Percentiles rank a stretch among this genome's conserved stretches.
Evolutionary conservation across 1,140 invertebrate species (phyloP).

Genomic region (Panulirus ornatus): DNA sequence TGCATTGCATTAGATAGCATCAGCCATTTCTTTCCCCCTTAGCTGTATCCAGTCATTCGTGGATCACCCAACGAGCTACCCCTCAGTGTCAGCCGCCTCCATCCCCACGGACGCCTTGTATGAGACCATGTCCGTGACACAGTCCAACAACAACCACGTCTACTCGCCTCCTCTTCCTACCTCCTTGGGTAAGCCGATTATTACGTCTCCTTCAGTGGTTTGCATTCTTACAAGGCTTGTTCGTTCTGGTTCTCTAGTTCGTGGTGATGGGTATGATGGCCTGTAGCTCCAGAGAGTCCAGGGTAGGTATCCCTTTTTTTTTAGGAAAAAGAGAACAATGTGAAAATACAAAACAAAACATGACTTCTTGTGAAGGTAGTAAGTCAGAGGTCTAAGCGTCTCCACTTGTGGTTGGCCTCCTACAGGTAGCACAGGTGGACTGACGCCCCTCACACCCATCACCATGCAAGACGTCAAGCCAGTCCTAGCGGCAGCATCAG

Average conservation of each 20-base stretch:
- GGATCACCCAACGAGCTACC: constrained; percentile 81
- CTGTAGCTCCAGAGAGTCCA: constrained; percentile 18
- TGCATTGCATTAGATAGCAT: background rate
- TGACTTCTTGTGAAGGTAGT: background rate
- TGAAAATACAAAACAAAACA: background rate
- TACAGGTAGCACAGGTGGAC: constrained; percentile 80
- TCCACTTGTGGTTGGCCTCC: constrained; percentile 21
- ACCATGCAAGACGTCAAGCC: constrained; percentile 89
- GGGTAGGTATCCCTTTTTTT: background rate
- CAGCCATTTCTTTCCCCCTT: constrained; percentile 19
- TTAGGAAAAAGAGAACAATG: background rate
- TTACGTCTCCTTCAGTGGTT: background rate
- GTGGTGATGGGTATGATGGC: constrained; percentile 57
- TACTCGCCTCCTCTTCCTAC: constrained; percentile 87
- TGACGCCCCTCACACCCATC: constrained; percentile 87
- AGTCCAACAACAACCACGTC: constrained; percentile 84
- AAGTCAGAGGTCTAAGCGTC: constrained; percentile 13
- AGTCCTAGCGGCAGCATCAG: constrained; percentile 78
- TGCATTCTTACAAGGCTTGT: constrained; percentile 33
- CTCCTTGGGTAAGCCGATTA: constrained; percentile 83
- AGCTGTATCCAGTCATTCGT: constrained; percentile 79
- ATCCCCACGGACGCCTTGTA: constrained; percentile 82
- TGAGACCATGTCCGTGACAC: constrained; percentile 86
- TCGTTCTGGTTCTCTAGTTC: constrained; percentile 1
- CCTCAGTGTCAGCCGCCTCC: constrained; percentile 81